Conservation (phyloP, 2,113 vertebrate genomes). For the Microcebus murinus region DNA sequence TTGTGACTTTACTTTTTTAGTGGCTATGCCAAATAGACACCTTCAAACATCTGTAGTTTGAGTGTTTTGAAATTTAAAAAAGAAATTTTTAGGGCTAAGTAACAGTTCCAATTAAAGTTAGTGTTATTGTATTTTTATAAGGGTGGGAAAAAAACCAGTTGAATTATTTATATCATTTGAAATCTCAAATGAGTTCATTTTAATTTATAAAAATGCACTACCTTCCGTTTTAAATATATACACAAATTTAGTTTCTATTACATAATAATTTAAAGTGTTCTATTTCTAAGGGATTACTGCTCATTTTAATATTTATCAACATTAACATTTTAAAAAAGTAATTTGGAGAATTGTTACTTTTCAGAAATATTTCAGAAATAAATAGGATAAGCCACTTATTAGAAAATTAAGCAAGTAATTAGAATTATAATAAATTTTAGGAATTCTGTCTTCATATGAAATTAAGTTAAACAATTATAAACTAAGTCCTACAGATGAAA, state of each 20-base stretch:
- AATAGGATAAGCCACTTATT: neutral
- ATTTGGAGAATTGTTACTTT: slow-evolving; percentile 24
- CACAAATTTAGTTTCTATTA: slow-evolving; percentile 4
- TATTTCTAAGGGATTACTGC: slow-evolving; percentile 28
- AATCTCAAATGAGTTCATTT: slow-evolving; percentile 40
- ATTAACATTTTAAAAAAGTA: neutral
- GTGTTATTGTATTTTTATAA: neutral
- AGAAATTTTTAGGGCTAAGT: neutral
- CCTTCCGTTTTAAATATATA: neutral
- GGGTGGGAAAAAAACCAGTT: neutral
- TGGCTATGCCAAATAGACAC: neutral
- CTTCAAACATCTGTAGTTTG: neutral
- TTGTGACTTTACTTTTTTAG: slow-evolving; percentile 27
- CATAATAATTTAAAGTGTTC: neutral
- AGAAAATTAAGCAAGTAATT: slow-evolving; percentile 30
- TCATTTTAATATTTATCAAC: slow-evolving; percentile 36
- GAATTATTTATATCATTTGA: neutral
- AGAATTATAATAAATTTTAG: slow-evolving; percentile 1
- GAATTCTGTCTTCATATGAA: neutral
- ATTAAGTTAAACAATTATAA: neutral
- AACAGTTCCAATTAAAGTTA: neutral
- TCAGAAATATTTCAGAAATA: neutral
- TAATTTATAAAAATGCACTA: slow-evolving; percentile 24
- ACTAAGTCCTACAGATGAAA: neutral
- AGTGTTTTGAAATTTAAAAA: slow-evolving; percentile 45